Conservation (phyloP, 2,113 vertebrate species). For the Oryzias melastigma region DNA sequence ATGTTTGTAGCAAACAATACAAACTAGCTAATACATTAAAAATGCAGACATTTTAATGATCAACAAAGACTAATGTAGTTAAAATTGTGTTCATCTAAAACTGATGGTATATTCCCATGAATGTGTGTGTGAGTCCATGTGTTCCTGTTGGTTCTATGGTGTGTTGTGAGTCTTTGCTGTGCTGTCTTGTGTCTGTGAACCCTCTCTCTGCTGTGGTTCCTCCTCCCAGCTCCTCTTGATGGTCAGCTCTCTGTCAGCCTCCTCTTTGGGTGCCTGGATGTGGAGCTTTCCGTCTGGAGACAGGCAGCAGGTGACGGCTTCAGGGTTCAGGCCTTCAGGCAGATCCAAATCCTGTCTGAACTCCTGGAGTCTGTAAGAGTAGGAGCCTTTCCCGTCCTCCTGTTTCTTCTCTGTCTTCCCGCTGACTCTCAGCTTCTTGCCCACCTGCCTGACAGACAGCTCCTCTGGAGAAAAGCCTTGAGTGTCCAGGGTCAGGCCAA, state of each 20-base stretch:
- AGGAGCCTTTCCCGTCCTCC: constrained; percentile 61
- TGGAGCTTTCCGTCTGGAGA: constrained; percentile 47
- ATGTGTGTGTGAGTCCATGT: background rate
- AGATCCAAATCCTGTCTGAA: constrained; percentile 72
- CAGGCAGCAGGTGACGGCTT: constrained; percentile 46
- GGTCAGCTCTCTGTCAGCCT: constrained; percentile 45
- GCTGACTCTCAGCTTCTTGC: constrained; percentile 64
- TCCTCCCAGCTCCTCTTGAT: constrained; percentile 34
- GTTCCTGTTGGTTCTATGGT: constrained; percentile 8
- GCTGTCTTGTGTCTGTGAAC: constrained; percentile 29
- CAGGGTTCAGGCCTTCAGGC: constrained; percentile 59
- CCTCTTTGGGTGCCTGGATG: constrained; percentile 32
- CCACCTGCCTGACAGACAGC: constrained; percentile 55
- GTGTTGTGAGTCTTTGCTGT: constrained; percentile 14
- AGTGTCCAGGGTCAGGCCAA: constrained; percentile 62
- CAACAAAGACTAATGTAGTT: too few relatives aligned
- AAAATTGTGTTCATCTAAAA: background rate
- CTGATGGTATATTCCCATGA: background rate
- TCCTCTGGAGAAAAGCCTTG: constrained; percentile 65
- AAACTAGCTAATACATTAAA: too few relatives aligned
- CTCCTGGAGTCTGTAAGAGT: constrained; percentile 63
- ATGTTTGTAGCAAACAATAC: too few relatives aligned
- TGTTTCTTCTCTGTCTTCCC: constrained; percentile 67
- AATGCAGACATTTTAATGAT: too few relatives aligned
- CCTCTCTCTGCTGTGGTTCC: constrained; percentile 37